A percentile compares a stretch with the other conserved stretches of the same genome.
Evolutionary conservation across 2,113 vertebrate genomes (phyloP).

Genomic region (Zapornia atra): DNA sequence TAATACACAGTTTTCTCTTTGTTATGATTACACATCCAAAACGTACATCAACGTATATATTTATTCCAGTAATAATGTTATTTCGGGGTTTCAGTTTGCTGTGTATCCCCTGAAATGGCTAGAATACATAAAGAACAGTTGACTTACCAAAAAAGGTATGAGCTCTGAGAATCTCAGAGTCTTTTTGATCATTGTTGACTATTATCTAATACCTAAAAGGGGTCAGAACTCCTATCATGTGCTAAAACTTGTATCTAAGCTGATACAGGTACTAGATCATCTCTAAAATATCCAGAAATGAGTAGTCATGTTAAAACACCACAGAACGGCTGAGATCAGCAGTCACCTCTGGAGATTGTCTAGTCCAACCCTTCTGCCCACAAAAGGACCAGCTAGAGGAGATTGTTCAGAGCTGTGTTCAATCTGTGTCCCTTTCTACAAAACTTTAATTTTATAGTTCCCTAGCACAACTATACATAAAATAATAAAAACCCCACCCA

Average conservation of each 20-base stretch:
- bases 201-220: background rate
- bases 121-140: background rate
- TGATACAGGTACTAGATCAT: background rate
- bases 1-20: background rate
- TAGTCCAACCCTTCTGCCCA: background rate
- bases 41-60: background rate
- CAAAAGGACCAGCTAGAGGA: background rate
- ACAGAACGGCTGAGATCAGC: background rate
- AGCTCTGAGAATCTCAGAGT: background rate
- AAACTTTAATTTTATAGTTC: background rate
- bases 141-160: background rate
- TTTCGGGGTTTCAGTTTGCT: background rate
- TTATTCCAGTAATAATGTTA: background rate
- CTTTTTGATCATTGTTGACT: background rate
- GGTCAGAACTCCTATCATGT: fast-evolving
- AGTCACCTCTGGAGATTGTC: background rate
- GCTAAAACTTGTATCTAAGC: background rate
- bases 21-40: background rate
- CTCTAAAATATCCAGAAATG: background rate
- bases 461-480: background rate
- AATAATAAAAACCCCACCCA: background rate
- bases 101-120: background rate
- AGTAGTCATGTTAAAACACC: background rate
- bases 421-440: background rate
- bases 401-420: background rate